Base-by-base conservation (phyloP, 2,888 invertebrate species). In the Pediacus dermestoides region DNA sequence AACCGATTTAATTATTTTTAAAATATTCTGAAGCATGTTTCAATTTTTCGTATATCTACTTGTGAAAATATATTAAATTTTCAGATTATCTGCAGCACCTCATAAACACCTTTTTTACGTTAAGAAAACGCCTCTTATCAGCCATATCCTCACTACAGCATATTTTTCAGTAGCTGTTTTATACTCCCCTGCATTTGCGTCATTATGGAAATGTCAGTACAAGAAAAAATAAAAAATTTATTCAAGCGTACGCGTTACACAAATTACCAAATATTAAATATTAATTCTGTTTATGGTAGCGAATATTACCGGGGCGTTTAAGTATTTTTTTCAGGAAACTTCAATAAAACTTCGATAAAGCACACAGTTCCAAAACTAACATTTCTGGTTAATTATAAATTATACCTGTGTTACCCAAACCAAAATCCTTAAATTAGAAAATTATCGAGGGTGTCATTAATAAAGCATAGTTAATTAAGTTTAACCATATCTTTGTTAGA, bases 1-100 rank as follows among this genome's bases (percentile, higher is more conserved):
- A 47, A 36, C 39, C 43, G 33, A 48, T 48, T 40, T 50, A 48
- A 50, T 50, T 50, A 48, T 48, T 50, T 50, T 50, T 48, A 50
- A 50, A 48, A 50, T 50, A 50, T 50, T 50, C 50, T 31, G 34
- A 9, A 34, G 37, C 50, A 50, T 50, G 50, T 46, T 28, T 39
- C 46, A 42, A 48, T 48, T 50, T 48, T 45, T 42, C 36, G 23
- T 31, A 33, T 34, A 43, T 39, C 31, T 44, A 34, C 44, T 39
- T 40, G 30, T 8, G 41, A 38, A 42, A 46, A 50, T 46, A 40
- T 48, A 48, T 48, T 48, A 42, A 48, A 48, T 46, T 44, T 46
- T 14, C 18, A 42, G 46, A 48, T 50, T 42, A 50, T 34, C 38
- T 42, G 18, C 15, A 35, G 22, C 15, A 28, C 14, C 42, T 37